These are phyloP conservation scores for Ranitomeya imitator DNA, from an alignment of 2,113 vertebrate species.

Conservation along the genomic window DNA sequence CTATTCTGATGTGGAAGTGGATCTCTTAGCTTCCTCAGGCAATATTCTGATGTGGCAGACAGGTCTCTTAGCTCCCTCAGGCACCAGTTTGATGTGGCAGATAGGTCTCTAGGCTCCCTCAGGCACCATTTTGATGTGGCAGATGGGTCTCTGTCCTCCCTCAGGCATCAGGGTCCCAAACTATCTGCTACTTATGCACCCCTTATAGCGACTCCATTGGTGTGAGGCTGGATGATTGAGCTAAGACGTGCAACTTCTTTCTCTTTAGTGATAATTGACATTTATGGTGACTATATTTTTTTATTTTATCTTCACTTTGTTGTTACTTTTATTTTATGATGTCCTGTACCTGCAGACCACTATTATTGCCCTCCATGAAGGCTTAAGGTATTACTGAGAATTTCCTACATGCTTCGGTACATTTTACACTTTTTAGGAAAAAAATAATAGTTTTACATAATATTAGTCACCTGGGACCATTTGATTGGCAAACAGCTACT, in stretches of 20 bases:
- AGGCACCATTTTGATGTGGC: no score
- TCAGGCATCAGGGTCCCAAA: no score
- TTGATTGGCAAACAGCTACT: neutral
- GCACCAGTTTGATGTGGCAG: no score
- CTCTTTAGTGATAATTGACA: conserved; percentile 52
- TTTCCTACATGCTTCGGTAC: neutral
- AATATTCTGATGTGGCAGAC: no score
- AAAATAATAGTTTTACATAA: neutral
- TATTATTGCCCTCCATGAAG: conserved; percentile 39
- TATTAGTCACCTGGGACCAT: neutral
- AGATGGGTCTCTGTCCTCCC: no score
- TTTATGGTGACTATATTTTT: conserved; percentile 63
- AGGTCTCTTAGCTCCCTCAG: no score
- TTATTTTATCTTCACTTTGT: conserved; percentile 64
- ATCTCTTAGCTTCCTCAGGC: no score
- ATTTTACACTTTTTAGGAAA: neutral
- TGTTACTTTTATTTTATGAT: conserved; percentile 42
- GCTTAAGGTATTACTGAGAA: neutral
- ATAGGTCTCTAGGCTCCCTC: no score
- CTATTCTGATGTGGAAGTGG: no score
- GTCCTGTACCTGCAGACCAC: conserved; percentile 8
- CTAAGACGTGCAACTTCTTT: neutral
- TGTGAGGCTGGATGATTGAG: neutral
- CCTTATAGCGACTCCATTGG: neutral
- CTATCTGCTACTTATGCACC: no score